A percentile compares a stretch with the other conserved stretches of the same genome.
phyloP scores from a whole-genome alignment of 2,113 vertebrate species.

The Bufo bufo region DNA sequence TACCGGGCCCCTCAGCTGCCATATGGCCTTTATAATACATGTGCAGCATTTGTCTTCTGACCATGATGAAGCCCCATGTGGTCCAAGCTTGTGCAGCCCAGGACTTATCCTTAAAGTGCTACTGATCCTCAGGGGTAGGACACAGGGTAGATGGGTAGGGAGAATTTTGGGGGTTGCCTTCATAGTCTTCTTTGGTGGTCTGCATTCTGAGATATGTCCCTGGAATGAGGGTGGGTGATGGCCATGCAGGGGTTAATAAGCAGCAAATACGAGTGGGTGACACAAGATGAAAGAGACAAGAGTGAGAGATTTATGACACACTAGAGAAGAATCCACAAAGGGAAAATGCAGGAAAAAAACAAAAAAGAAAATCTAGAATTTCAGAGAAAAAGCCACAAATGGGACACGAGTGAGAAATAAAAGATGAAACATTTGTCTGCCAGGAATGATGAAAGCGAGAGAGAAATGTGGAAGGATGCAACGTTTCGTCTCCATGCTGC shows the following conservation, averaged over 20 bases:
- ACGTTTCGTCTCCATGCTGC: neutral
- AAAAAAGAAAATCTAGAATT: neutral
- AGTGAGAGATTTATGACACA: conserved; percentile 26
- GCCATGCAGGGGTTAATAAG: neutral
- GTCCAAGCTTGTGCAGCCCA: too few species aligned
- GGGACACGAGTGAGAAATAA: neutral
- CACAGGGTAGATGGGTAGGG: too few species aligned
- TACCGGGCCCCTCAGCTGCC: too few species aligned
- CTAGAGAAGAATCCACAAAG: neutral
- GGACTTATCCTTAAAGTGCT: too few species aligned
- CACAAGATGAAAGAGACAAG: neutral
- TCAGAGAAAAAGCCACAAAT: neutral
- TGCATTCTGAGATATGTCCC: neutral
- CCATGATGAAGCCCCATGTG: too few species aligned
- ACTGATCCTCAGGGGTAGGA: too few species aligned
- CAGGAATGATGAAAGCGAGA: neutral
- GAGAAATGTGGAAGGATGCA: neutral
- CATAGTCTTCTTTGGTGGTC: too few species aligned
- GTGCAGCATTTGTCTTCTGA: too few species aligned
- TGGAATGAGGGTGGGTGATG: neutral
- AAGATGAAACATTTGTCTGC: conserved; percentile 21
- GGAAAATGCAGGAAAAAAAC: neutral
- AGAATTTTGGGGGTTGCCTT: too few species aligned
- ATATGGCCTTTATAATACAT: too few species aligned
- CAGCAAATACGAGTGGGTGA: neutral